Evolutionary conservation across 2,113 vertebrate species (phyloP).

Genomic region (Delphinapterus leucas): DNA sequence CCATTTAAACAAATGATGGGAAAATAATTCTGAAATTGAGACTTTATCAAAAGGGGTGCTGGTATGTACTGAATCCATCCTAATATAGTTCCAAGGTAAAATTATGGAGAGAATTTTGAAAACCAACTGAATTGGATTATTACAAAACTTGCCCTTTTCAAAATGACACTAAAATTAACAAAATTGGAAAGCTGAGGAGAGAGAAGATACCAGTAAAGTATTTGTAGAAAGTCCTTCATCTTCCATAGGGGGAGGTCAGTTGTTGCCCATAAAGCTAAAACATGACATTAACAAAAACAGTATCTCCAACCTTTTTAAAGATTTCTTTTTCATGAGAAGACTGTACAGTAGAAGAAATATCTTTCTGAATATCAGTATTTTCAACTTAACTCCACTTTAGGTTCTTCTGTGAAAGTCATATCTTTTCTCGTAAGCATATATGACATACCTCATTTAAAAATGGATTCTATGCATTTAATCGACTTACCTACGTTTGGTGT

Average conservation of each 20-base stretch:
- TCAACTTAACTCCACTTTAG: neutral
- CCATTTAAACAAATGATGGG: accelerated
- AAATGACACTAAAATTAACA: neutral
- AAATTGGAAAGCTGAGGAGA: accelerated
- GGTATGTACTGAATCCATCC: accelerated
- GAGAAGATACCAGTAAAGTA: accelerated
- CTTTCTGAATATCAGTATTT: neutral
- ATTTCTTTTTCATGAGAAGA: neutral
- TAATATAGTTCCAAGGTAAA: neutral
- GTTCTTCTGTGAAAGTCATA: neutral
- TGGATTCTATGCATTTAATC: neutral
- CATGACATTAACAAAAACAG: neutral
- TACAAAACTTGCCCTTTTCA: neutral
- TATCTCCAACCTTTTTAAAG: neutral
- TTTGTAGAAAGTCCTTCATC: neutral
- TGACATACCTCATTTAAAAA: accelerated
- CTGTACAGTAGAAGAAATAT: neutral
- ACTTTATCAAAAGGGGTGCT: accelerated
- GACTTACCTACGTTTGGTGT: neutral
- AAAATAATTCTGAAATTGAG: neutral
- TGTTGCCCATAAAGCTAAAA: neutral
- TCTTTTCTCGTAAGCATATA: accelerated
- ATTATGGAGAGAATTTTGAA: neutral
- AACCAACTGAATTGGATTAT: neutral
- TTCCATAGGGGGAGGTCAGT: neutral